These are phyloP conservation scores for Orius insidiosus DNA, from an alignment of 1,140 invertebrate genomes.

Conservation along the genomic window DNA sequence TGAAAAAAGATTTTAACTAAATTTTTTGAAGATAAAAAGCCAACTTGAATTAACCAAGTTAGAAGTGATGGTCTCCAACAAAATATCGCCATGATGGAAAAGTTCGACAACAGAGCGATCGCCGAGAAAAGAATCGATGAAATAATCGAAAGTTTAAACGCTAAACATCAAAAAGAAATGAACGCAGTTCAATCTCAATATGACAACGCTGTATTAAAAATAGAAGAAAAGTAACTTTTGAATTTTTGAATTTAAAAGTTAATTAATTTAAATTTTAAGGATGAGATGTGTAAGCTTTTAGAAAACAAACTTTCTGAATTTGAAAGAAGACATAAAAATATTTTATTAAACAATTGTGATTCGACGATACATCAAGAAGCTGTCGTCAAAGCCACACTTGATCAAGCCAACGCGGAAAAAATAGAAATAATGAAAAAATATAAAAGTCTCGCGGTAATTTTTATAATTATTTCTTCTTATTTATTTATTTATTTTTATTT, in stretches of 20 bases:
- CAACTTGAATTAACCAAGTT: slow-evolving; percentile 10
- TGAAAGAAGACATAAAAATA: slow-evolving; percentile 23
- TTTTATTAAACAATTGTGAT: slow-evolving; percentile 27
- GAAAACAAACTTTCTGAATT: slow-evolving; percentile 20
- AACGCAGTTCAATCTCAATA: slow-evolving; percentile 6
- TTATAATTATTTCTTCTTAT: no score
- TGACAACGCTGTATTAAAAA: slow-evolving; percentile 3
- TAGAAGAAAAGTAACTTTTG: slow-evolving; percentile 13
- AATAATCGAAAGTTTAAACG: slow-evolving; percentile 10
- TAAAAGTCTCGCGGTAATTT: slow-evolving; percentile 25
- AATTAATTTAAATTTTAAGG: slow-evolving; percentile 8
- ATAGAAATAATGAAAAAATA: slow-evolving; percentile 23
- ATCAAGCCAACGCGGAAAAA: slow-evolving; percentile 24
- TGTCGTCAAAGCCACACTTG: slow-evolving; percentile 21
- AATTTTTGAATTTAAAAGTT: neutral
- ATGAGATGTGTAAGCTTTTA: slow-evolving; percentile 9
- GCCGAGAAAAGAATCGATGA: slow-evolving; percentile 13
- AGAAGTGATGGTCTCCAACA: slow-evolving; percentile 10
- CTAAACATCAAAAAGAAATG: slow-evolving; percentile 13
- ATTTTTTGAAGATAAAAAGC: slow-evolving; percentile 1
- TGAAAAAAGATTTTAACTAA: neutral
- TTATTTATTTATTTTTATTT: no score
- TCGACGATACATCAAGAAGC: slow-evolving; percentile 17
- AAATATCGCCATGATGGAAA: slow-evolving; percentile 12
- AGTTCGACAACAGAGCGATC: slow-evolving; percentile 6